A percentile compares a stretch with the other conserved stretches of the same genome.
Evolutionary conservation across 2,113 vertebrate species (phyloP).

Genomic region (Galeopterus variegatus): DNA sequence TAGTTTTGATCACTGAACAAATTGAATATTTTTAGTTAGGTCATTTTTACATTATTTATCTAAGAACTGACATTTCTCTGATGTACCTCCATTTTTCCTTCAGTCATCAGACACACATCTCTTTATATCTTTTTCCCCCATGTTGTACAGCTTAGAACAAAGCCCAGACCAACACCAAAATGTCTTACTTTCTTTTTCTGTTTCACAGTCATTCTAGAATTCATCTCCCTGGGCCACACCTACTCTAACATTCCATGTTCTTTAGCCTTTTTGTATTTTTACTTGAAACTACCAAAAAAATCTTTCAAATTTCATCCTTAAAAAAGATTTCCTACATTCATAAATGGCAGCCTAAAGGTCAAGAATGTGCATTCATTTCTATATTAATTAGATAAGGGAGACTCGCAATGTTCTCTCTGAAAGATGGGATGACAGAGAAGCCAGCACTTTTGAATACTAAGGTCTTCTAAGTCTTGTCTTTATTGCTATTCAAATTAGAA

Average conservation of each 20-base stretch:
- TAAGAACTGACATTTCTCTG: conserved; percentile 63
- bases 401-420: neutral
- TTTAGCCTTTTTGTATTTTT: neutral
- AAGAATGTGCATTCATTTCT: neutral
- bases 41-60: conserved; percentile 74
- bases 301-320: neutral
- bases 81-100: conserved; percentile 57
- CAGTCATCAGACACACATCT: neutral
- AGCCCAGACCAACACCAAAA: neutral
- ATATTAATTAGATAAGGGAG: neutral
- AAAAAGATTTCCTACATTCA: neutral
- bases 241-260: neutral
- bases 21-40: conserved; percentile 69
- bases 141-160: neutral
- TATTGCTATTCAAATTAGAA: neutral
- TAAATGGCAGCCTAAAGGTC: neutral
- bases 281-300: neutral
- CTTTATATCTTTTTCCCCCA: neutral
- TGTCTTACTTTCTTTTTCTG: neutral
- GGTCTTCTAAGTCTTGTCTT: neutral
- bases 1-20: conserved; percentile 76
- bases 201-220: conserved; percentile 41
- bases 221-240: neutral
- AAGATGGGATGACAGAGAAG: neutral
- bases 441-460: neutral